phyloP scores from a whole-genome alignment of 2,888 invertebrate genomes.

The Lymantria monacha region DNA sequence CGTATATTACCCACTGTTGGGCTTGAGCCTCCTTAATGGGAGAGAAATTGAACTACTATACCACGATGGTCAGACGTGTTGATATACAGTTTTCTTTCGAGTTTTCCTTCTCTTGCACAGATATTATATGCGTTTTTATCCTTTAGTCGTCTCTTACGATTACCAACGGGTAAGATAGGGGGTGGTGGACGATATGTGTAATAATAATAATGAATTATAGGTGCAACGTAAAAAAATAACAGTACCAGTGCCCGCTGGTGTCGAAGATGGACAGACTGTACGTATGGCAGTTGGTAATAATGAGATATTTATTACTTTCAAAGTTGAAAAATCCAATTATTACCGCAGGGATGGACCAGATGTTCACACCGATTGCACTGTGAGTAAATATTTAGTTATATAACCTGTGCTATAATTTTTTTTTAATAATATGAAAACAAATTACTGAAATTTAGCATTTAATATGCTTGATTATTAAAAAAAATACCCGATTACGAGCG shows the following conservation, averaged over 20 bases:
- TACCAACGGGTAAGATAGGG: too few species aligned
- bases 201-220: slow-evolving; percentile 28
- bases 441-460: too few species aligned
- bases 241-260: slow-evolving; percentile 97
- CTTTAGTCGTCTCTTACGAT: background rate
- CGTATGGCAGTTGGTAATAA: slow-evolving; percentile 95
- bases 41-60: too few species aligned
- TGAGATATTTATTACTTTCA: slow-evolving; percentile 97
- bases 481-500: too few species aligned
- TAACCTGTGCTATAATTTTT: background rate
- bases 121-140: too few species aligned
- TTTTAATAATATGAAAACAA: too few species aligned
- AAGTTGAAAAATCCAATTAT: slow-evolving; percentile 93
- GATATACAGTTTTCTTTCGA: too few species aligned
- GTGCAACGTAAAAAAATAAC: slow-evolving; percentile 94
- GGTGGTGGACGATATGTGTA: background rate
- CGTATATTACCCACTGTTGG: too few species aligned
- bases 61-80: too few species aligned
- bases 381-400: slow-evolving; percentile 38
- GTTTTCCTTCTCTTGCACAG: too few species aligned
- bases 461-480: too few species aligned
- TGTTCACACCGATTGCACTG: slow-evolving; percentile 94
- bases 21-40: too few species aligned
- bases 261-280: slow-evolving; percentile 98
- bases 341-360: slow-evolving; percentile 97